These are phyloP conservation scores for Picus viridis DNA, from an alignment of 2,797 vertebrate species.

Conservation along the genomic window DNA sequence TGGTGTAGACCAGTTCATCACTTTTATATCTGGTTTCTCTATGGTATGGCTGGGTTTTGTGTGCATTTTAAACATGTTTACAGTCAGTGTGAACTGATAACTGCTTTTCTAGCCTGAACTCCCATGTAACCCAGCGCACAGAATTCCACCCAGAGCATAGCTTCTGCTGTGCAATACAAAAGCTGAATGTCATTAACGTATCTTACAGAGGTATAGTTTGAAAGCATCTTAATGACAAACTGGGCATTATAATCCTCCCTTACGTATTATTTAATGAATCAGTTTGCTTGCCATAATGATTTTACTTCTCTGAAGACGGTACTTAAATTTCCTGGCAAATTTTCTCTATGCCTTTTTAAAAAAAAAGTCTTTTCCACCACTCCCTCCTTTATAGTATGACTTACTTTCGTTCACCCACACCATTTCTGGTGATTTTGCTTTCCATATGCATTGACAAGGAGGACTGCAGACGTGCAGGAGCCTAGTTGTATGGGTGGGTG, in stretches of 20 bases:
- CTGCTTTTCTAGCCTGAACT: neutral
- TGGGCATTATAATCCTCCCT: constrained; percentile 30
- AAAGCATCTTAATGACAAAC: constrained; percentile 56
- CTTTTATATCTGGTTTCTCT: neutral
- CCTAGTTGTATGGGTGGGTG: neutral
- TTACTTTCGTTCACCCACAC: neutral
- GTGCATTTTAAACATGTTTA: neutral
- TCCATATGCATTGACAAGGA: neutral
- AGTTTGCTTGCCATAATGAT: constrained; percentile 39
- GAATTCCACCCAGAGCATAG: neutral
- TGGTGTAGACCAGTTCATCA: neutral
- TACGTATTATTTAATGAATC: constrained; percentile 51
- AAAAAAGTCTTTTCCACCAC: neutral
- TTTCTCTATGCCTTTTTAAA: neutral
- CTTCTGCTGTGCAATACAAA: constrained; percentile 40
- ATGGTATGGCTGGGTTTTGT: neutral
- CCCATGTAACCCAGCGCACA: neutral
- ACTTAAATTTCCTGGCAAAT: neutral
- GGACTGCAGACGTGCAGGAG: neutral
- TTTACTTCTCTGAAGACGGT: constrained; percentile 34
- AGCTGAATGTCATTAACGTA: constrained; percentile 11
- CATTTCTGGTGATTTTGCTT: neutral
- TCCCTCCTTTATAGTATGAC: neutral
- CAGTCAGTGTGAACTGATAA: neutral
- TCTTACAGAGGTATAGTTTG: constrained; percentile 45